Base-by-base conservation (phyloP, 1,140 invertebrate species). In the Anoplolepis gracilipes region DNA sequence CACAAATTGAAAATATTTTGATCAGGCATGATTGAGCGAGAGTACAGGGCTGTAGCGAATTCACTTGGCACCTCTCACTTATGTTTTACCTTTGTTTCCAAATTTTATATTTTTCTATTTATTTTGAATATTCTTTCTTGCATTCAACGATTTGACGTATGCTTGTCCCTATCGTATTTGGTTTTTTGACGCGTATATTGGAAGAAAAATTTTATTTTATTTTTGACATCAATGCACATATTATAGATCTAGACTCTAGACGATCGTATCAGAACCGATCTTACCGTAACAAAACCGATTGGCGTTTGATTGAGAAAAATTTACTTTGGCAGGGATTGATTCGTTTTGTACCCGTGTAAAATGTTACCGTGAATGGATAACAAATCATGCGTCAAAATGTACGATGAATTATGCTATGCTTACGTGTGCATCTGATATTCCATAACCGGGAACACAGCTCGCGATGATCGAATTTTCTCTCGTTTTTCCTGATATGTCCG, bases 381-480 rank as follows among this genome's bases (percentile, higher is more conserved):
- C 62, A 78, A 78, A 78, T 78, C 30, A 64, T 55, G 61, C 30
- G 30, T 67, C 76, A 61, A 67, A 78, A 67, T n/a, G 13, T 13
- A 30, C 30, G 53, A 78, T 78, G 61, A 78, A 67, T 78, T 78
- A 78, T 67, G n/a, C 2, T 62, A 11, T n/a, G 28, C 28, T 78
- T 42, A 33, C 42, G 42, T 33, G n/a, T 75, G 73, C 39, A 53
- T 67, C 61, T 78, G 42, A 78, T 77, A 49, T 67, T 64, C 30
- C 30, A 22, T 42, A 36, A 19, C n/a, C 62, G 30, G 11, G 13
- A 78, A 67, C 42, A 33, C 61, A 53, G 13, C 42, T 46, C 1
- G 30, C 36, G 62, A 78, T 67, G 62, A 78, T 78, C 42, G 76
- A 55, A 64, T 16, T 76, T 59, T 33, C 16, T 78, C 42, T 55